A percentile compares a stretch with the other conserved stretches of the same genome.
These are phyloP conservation scores for Trichonephila inaurata DNA, from an alignment of 1,140 invertebrate species.

Conservation along the genomic window DNA sequence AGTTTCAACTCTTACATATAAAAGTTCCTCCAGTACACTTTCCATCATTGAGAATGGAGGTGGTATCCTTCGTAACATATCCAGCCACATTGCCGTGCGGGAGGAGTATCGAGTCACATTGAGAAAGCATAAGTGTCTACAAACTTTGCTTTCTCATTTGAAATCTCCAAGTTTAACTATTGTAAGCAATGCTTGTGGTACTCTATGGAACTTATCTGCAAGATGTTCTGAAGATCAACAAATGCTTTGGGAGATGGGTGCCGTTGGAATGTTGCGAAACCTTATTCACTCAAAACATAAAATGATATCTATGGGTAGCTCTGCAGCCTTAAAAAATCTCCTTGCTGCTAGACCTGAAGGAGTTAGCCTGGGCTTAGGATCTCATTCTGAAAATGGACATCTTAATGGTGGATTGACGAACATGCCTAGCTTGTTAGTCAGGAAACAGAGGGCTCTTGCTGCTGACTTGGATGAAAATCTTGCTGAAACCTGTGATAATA, in stretches of 20 bases:
- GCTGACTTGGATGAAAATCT: slow-evolving; percentile 93
- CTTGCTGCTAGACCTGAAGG: slow-evolving; percentile 87
- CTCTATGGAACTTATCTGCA: slow-evolving; percentile 97
- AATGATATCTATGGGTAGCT: slow-evolving; percentile 98
- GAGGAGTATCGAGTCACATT: slow-evolving; percentile 94
- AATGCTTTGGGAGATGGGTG: slow-evolving; percentile 94
- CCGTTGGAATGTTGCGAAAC: slow-evolving; percentile 94
- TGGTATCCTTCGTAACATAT: slow-evolving; percentile 96
- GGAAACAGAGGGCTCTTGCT: slow-evolving; percentile 93
- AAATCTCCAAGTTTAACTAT: slow-evolving; percentile 96
- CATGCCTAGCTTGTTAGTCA: slow-evolving; percentile 89
- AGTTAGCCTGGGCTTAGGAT: slow-evolving; percentile 76
- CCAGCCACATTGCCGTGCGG: slow-evolving; percentile 94
- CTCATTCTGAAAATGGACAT: slow-evolving; percentile 41
- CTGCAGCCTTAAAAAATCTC: slow-evolving; percentile 95
- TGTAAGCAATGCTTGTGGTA: slow-evolving; percentile 97
- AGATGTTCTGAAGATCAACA: slow-evolving; percentile 93
- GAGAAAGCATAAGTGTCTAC: slow-evolving; percentile 91
- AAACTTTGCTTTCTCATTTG: slow-evolving; percentile 93
- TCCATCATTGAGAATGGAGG: slow-evolving; percentile 97
- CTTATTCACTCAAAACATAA: slow-evolving; percentile 97
- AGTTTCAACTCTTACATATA: slow-evolving; percentile 92
- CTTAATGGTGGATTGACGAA: slow-evolving; percentile 50
- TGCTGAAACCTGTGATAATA: slow-evolving; percentile 94
- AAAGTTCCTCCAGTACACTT: slow-evolving; percentile 89